phyloP scores from a whole-genome alignment of 2,113 vertebrate species.

The Protobothrops mucrosquamatus region DNA sequence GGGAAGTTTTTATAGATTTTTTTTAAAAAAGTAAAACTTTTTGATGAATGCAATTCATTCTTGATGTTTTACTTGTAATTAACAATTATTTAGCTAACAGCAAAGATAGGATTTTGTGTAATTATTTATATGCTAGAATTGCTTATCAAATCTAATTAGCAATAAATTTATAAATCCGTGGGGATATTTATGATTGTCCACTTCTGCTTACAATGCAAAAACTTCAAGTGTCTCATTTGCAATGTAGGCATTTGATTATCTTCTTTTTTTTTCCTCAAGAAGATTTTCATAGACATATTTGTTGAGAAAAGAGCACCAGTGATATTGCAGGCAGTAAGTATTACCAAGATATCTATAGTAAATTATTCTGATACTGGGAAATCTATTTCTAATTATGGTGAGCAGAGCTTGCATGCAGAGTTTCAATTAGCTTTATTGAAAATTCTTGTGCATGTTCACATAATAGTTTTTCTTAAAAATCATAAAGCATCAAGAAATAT shows the following conservation, averaged over 20 bases:
- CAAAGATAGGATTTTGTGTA: neutral
- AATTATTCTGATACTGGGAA: constrained; percentile 5
- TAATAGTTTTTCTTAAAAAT: constrained; percentile 15
- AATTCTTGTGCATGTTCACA: constrained; percentile 42
- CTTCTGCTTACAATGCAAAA: neutral
- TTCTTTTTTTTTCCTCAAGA: neutral
- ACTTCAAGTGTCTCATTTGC: neutral
- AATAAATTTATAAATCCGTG: neutral
- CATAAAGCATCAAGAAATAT: constrained; percentile 5
- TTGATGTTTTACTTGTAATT: neutral
- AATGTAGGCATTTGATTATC: neutral
- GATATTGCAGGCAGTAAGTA: constrained; percentile 14
- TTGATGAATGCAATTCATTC: neutral
- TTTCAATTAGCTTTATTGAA: constrained; percentile 28
- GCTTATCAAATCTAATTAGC: neutral
- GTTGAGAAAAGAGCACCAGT: neutral
- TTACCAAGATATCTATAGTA: constrained; percentile 26
- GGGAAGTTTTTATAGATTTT: neutral
- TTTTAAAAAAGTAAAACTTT: neutral
- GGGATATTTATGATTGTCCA: neutral
- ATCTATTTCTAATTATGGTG: neutral
- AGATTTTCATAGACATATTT: neutral
- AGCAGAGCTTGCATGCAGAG: constrained; percentile 8
- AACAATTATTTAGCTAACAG: neutral
- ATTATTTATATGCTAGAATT: neutral